Evolutionary conservation across 1,140 invertebrate genomes (phyloP), one percentile per base, ranked within the genome.

Genomic region (Micrasema longulum): DNA sequence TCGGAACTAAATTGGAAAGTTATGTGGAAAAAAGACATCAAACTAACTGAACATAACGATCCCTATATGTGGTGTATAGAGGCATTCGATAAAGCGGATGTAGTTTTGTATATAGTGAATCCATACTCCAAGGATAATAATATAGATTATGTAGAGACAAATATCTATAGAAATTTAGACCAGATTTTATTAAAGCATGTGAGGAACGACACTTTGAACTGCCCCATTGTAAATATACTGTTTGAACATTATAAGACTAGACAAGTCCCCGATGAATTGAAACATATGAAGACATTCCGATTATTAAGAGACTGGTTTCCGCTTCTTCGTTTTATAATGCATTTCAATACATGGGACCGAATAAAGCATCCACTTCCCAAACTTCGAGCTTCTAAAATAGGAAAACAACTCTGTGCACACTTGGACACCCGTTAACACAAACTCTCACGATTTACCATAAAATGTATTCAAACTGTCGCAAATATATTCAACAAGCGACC

Each of bases 51-150:
- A 48, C 74, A 75, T 36, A 31, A 63, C 3, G 67, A 75, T 72
- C 74, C 74, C 2, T 72, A 69, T 26, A 57, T 75, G 12, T 75
- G 66, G 74, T 75, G 66, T 52, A 14, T 66, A 23, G 70, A 75
- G 16, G 50, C 50, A 26, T 72, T 65, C 23, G 47, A 52, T 22
- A 72, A 43, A 23, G 36, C 66, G 5, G 52, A 75, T 43, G 22
- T 48, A 14, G 50, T 75, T 31, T 16, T 75, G n/a, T 72, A 75
- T 26, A 31, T 75, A 6, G 16, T 52, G 11, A 65, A 52, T 35
- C 69, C 69, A 3, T 36, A 38, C 14, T 16, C 23, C 26, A 47
- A 63, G 14, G 31, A 10, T 14, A 57, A 65, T 20, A 38, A 26
- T 9, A 18, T n/a, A 2, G 31, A 12, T n/a, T 41, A 47, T 22